Conservation (phyloP, 2,797 vertebrate genomes). For the Pachyuromys duprasi region DNA sequence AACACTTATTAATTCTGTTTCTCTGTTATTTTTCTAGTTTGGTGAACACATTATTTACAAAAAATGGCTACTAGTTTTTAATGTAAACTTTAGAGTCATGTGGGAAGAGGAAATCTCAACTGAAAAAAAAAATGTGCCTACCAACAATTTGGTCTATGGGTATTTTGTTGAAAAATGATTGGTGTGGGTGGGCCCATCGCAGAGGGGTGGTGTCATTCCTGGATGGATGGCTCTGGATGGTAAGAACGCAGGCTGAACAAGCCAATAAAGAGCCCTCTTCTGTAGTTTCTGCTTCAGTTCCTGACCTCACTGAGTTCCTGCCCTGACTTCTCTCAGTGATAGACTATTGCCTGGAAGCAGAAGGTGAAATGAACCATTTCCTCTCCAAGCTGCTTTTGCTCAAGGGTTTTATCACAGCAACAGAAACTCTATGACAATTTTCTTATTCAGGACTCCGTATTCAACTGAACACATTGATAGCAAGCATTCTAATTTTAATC, state of each 20-base stretch:
- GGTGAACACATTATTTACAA: background rate
- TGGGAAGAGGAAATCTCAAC: background rate
- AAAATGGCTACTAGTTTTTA: background rate
- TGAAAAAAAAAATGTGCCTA: background rate
- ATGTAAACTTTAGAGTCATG: background rate
- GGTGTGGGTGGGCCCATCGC: background rate
- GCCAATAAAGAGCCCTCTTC: background rate
- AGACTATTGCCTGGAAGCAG: background rate
- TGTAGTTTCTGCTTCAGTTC: background rate
- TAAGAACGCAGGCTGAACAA: background rate
- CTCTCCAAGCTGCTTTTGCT: background rate
- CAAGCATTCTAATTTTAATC: background rate
- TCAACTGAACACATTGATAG: background rate
- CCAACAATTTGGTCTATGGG: background rate
- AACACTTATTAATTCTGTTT: background rate
- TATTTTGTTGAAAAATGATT: background rate
- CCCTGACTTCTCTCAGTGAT: background rate
- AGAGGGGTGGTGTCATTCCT: background rate
- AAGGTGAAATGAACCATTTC: background rate
- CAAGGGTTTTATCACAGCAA: background rate
- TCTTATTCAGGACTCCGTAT: background rate
- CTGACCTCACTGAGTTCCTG: background rate
- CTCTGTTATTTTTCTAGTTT: background rate
- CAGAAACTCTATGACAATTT: background rate
- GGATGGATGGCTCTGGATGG: background rate